These are phyloP conservation scores for Delichon dasypus DNA, from an alignment of 2,797 vertebrate species.

Conservation along the genomic window DNA sequence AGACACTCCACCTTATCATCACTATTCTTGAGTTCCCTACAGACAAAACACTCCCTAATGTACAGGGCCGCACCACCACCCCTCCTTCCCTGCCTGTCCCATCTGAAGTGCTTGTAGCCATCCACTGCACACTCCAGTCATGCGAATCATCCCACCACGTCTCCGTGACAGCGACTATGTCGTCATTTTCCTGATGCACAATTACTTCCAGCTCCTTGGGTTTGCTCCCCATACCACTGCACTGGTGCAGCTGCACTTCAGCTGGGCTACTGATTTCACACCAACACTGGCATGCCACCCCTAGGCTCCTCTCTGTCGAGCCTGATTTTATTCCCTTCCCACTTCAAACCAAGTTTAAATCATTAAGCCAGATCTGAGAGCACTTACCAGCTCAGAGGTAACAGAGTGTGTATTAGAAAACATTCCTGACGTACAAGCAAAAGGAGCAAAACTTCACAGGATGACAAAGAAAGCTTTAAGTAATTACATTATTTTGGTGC, in stretches of 20 bases:
- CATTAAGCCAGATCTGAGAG: background rate
- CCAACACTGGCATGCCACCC: too few species aligned
- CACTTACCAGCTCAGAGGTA: background rate
- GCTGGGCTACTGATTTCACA: background rate
- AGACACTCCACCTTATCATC: background rate
- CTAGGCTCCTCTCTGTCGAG: background rate
- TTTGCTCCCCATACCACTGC: background rate
- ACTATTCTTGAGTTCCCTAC: background rate
- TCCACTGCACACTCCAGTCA: background rate
- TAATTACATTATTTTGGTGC: background rate
- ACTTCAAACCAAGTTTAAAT: background rate
- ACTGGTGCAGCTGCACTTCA: background rate
- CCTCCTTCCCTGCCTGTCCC: background rate
- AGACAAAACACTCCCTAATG: background rate
- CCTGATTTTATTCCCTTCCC: background rate
- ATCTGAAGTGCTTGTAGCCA: background rate
- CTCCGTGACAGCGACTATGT: accelerated
- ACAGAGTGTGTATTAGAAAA: background rate
- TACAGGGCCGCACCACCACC: background rate
- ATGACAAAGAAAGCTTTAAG: background rate
- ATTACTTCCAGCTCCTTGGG: background rate
- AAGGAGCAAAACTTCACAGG: background rate
- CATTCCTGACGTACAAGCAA: background rate
- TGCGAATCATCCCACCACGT: accelerated
- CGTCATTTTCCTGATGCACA: accelerated